A percentile compares a stretch with the other conserved stretches of the same genome.
phyloP scores from a whole-genome alignment of 2,113 vertebrate species.

The Lophura nycthemera region DNA sequence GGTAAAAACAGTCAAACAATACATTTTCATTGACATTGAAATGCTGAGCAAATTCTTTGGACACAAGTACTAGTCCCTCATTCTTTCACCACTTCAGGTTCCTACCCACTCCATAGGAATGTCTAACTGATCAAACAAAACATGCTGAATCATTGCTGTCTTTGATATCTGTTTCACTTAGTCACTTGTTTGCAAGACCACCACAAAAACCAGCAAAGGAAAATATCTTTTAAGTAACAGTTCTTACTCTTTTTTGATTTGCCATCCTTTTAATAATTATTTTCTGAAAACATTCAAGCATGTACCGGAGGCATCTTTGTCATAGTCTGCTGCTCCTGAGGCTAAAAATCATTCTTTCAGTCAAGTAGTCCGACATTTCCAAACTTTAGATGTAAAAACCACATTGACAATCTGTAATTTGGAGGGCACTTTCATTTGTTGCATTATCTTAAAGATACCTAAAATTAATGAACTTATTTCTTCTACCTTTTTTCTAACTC shows the following conservation, averaged over 20 bases:
- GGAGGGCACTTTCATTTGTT: not conserved
- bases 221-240: not conserved
- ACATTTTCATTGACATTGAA: not conserved
- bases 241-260: not conserved
- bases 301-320: not conserved
- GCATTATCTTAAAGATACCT: not conserved
- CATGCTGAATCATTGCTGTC: not conserved
- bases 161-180: not conserved
- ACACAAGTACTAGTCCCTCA: not conserved
- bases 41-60: not conserved
- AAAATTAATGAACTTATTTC: not conserved
- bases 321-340: not conserved
- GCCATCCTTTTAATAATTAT: not conserved
- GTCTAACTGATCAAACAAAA: not conserved
- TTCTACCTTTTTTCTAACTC: not conserved
- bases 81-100: not conserved
- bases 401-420: not conserved
- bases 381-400: not conserved
- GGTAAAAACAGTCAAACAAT: too few species aligned
- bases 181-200: not conserved
- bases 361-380: not conserved
- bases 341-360: not conserved
- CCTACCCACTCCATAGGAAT: not conserved
- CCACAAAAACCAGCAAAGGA: not conserved
- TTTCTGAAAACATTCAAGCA: not conserved